Conservation (phyloP, 2,797 vertebrate species). For the Tadarida brasiliensis region DNA sequence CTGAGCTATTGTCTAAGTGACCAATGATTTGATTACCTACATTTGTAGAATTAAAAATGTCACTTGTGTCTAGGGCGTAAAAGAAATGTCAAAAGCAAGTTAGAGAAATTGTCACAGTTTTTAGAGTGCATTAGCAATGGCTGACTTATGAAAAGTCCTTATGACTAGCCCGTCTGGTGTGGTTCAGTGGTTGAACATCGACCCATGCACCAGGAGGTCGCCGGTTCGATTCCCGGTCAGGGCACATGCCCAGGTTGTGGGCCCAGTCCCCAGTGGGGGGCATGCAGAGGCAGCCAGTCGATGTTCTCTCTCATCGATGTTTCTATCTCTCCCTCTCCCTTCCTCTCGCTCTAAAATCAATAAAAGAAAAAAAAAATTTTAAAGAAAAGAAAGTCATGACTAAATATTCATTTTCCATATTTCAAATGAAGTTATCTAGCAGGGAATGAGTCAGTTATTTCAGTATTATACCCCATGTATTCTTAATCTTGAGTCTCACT, state of each 20-base stretch:
- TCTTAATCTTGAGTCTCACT: neutral
- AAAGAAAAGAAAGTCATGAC: neutral
- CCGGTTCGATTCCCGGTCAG: too few relatives aligned
- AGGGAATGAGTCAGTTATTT: conserved; percentile 6
- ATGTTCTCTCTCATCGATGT: too few relatives aligned
- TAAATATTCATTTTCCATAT: neutral
- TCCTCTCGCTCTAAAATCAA: too few relatives aligned
- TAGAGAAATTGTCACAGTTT: neutral
- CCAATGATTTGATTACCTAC: neutral
- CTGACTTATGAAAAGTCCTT: conserved; percentile 39
- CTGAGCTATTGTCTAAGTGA: neutral
- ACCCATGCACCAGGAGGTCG: too few relatives aligned
- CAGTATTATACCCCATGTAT: neutral
- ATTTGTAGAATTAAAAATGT: conserved; percentile 44
- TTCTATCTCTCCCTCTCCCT: too few relatives aligned
- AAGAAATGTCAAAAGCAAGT: conserved; percentile 58
- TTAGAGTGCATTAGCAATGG: conserved; percentile 29
- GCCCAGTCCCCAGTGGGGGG: too few relatives aligned
- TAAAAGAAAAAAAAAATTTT: too few relatives aligned
- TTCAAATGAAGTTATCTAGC: conserved; percentile 22
- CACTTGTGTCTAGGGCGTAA: neutral
- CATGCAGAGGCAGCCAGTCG: too few relatives aligned
- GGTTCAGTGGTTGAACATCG: too few relatives aligned
- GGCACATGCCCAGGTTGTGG: too few relatives aligned
- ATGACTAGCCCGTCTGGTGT: neutral